These are phyloP conservation scores for Luidia sarsii DNA, from an alignment of 53 echinoderm and acorn worm species.

Conservation along the genomic window DNA sequence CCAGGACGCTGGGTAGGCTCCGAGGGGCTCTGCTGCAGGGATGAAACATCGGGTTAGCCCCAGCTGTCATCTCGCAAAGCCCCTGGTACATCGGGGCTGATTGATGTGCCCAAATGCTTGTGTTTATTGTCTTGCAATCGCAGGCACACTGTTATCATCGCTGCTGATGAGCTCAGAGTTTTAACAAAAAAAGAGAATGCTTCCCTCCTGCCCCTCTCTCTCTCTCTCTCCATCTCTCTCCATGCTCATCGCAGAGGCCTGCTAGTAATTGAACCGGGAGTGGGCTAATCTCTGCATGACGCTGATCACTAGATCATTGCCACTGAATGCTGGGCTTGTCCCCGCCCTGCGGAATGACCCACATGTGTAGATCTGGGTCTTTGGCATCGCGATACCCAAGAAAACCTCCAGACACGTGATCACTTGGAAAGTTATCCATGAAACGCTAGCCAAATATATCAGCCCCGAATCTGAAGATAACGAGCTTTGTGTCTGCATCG, in stretches of 20 bases:
- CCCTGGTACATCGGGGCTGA: constrained; percentile 37
- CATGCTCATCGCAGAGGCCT: not conserved
- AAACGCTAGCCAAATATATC: not conserved
- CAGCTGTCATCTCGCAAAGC: constrained; percentile 43
- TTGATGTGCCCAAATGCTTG: constrained; percentile 39
- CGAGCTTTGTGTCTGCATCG: too few species aligned
- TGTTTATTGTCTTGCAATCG: constrained; percentile 48
- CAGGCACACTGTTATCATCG: constrained; percentile 53
- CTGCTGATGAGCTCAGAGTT: constrained; percentile 32
- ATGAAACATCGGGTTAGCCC: constrained; percentile 25
- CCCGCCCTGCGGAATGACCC: not conserved
- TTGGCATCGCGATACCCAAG: not conserved
- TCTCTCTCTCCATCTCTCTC: not conserved
- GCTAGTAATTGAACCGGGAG: not conserved
- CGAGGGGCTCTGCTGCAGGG: not conserved
- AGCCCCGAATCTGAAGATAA: too few species aligned
- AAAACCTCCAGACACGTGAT: too few species aligned
- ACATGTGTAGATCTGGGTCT: constrained; percentile 16
- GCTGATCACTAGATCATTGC: not conserved
- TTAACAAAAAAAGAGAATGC: constrained; percentile 54
- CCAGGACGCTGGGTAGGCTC: too few species aligned
- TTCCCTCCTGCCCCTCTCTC: not conserved
- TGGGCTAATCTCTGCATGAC: constrained; percentile 6
- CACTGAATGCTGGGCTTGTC: not conserved
- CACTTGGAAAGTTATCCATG: not conserved